Conservation (phyloP, 1,140 invertebrate species). For the Psix sp. region DNA sequence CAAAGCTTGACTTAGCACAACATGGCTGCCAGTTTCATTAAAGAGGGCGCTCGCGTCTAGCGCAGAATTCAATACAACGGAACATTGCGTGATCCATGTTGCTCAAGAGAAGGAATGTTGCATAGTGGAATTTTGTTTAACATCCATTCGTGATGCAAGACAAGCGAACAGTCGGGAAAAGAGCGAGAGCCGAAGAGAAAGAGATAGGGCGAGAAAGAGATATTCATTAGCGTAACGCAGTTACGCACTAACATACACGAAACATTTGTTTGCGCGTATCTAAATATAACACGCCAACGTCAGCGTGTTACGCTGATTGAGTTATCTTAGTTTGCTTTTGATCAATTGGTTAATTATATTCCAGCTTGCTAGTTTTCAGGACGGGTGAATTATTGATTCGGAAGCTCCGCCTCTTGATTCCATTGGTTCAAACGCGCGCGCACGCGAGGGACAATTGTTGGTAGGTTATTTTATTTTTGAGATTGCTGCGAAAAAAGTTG, state of each 20-base stretch:
- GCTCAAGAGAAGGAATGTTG: too few species aligned
- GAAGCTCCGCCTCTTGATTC: conserved; percentile 21
- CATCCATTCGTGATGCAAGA: too few species aligned
- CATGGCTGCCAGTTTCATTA: too few species aligned
- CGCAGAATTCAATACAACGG: too few species aligned
- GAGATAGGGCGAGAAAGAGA: too few species aligned
- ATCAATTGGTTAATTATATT: conserved; percentile 62
- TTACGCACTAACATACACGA: not conserved
- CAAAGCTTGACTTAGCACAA: too few species aligned
- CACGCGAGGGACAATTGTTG: conserved; percentile 22
- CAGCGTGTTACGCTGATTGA: conserved; percentile 43
- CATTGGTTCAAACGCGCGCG: conserved; percentile 14
- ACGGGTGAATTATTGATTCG: conserved; percentile 55
- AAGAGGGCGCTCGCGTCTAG: too few species aligned
- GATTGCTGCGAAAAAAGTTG: too few species aligned
- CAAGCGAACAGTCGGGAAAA: too few species aligned
- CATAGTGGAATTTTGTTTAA: too few species aligned
- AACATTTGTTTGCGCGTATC: conserved; percentile 5
- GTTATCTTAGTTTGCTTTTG: conserved; percentile 44
- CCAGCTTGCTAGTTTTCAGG: conserved; percentile 56
- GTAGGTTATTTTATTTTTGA: conserved; percentile 21
- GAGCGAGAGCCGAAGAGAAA: too few species aligned
- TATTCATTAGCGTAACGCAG: conserved; percentile 6
- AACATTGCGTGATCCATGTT: too few species aligned
- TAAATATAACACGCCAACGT: conserved; percentile 33